Conservation (phyloP, 2,797 vertebrate species). For the Eidolon dupreanum region DNA sequence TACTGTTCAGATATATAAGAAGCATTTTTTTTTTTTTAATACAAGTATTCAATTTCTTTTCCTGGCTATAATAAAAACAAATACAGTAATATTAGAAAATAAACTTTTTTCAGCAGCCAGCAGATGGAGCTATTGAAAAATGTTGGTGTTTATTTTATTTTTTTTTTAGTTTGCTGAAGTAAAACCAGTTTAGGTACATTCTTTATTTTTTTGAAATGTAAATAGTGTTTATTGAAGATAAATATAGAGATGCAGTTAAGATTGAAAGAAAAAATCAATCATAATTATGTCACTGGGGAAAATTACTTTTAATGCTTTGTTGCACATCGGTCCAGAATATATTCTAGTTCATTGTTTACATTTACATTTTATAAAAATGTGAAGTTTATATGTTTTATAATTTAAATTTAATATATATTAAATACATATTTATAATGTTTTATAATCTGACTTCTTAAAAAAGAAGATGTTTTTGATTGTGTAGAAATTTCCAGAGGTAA, state of each 20-base stretch:
- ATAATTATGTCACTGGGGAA: not conserved
- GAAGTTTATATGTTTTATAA: not conserved
- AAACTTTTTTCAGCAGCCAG: not conserved
- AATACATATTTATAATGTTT: not conserved
- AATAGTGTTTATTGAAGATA: not conserved
- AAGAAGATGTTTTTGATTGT: not conserved
- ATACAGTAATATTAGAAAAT: not conserved
- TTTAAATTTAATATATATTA: not conserved
- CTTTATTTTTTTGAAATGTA: not conserved
- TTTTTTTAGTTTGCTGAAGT: not conserved
- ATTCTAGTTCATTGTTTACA: not conserved
- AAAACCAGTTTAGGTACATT: not conserved
- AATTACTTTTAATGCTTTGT: not conserved
- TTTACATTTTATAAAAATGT: not conserved
- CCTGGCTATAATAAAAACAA: not conserved
- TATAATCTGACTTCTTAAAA: not conserved
- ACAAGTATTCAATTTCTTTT: not conserved
- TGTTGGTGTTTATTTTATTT: not conserved
- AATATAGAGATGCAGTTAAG: not conserved
- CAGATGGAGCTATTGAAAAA: constrained; percentile 53
- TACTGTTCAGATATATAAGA: not conserved
- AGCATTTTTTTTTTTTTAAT: not conserved
- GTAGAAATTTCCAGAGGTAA: not conserved
- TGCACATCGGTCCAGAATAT: not conserved
- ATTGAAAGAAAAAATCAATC: not conserved